Conservation (phyloP, 1,140 invertebrate genomes). For the Pantala flavescens region DNA sequence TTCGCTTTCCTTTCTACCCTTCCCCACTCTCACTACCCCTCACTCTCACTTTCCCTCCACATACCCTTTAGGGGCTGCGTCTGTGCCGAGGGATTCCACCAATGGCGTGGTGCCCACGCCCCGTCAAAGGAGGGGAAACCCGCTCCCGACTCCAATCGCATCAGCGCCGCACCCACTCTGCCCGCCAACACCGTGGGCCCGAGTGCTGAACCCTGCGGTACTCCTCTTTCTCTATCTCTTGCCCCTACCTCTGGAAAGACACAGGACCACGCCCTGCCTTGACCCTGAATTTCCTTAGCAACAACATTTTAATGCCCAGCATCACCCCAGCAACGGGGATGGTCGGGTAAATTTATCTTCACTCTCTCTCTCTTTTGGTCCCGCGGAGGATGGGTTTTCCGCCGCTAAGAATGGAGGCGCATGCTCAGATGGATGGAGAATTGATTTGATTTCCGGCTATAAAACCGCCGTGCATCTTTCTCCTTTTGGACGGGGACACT, state of each 20-base stretch:
- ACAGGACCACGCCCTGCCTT: constrained; percentile 1
- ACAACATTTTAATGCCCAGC: constrained; percentile 9
- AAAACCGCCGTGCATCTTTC: background rate
- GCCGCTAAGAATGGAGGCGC: background rate
- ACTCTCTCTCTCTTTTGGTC: background rate
- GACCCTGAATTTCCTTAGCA: constrained; percentile 8
- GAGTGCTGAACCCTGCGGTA: background rate
- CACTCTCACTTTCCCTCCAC: background rate
- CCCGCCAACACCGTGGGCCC: background rate
- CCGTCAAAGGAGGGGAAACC: background rate
- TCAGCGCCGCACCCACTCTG: background rate
- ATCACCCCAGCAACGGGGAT: background rate
- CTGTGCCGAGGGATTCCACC: background rate
- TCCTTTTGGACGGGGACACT: background rate
- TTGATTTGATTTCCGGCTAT: constrained; percentile 9
- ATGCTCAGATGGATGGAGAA: background rate
- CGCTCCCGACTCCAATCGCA: background rate
- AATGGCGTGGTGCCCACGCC: background rate
- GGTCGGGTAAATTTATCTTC: background rate
- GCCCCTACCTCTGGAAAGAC: background rate
- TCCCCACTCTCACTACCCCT: background rate
- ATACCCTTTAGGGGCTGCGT: background rate
- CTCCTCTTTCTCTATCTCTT: background rate
- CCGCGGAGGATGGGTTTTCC: background rate
- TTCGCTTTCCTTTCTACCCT: background rate